A percentile compares a stretch with the other conserved stretches of the same genome.
phyloP scores from a whole-genome alignment of 2,888 invertebrate species.

The Phaonia tiefii region DNA sequence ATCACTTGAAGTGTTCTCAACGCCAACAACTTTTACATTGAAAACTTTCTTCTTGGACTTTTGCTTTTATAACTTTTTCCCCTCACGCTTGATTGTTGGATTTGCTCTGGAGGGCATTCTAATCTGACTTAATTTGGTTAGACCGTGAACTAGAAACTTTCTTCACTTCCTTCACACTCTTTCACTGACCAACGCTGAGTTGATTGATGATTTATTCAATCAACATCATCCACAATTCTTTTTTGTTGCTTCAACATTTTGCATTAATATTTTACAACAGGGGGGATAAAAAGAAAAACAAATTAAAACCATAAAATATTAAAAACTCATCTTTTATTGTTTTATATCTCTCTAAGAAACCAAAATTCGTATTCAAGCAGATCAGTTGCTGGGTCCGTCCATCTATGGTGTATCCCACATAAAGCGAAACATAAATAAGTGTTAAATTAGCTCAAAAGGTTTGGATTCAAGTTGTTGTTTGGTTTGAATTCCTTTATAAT shows the following conservation, averaged over 20 bases:
- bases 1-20: background rate
- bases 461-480: background rate
- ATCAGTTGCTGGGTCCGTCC: background rate
- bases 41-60: conserved; percentile 15
- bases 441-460: background rate
- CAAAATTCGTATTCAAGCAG: background rate
- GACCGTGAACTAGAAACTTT: conserved; percentile 39
- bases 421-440: background rate
- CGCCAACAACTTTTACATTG: conserved; percentile 18
- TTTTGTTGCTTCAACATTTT: background rate
- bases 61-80: conserved; percentile 57
- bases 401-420: background rate
- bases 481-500: background rate
- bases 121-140: background rate
- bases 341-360: background rate
- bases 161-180: too few species aligned
- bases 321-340: conserved; percentile 12
- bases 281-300: background rate
- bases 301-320: background rate
- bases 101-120: conserved; percentile 1
- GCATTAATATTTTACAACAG: conserved; percentile 6
- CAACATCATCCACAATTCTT: conserved; percentile 19
- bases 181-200: background rate
- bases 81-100: background rate
- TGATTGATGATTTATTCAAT: conserved; percentile 43